phyloP scores from a whole-genome alignment of 2,113 vertebrate genomes.

The Pelobates fuscus region DNA sequence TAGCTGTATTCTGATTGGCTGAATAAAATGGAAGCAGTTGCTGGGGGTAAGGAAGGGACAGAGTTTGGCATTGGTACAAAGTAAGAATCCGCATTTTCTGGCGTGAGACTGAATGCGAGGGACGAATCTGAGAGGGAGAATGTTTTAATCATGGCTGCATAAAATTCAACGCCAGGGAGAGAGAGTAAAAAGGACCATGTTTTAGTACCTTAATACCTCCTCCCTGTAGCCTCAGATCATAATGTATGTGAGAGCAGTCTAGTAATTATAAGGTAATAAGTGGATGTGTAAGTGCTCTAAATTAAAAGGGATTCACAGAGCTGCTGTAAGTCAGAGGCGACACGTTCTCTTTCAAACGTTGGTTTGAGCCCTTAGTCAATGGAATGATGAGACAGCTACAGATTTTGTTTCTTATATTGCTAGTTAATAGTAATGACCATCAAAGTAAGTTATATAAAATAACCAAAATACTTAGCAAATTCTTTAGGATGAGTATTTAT shows the following conservation, averaged over 20 bases:
- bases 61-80: constrained; percentile 12
- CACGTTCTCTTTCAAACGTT: constrained; percentile 70
- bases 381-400: constrained; percentile 77
- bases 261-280: constrained; percentile 79
- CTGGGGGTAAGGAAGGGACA: constrained; percentile 12
- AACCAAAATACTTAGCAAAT: no score
- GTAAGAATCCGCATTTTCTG: constrained; percentile 24
- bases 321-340: constrained; percentile 72
- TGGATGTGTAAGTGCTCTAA: constrained; percentile 74
- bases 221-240: constrained; percentile 65
- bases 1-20: neutral
- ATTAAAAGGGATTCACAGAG: constrained; percentile 76
- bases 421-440: constrained; percentile 82
- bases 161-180: constrained; percentile 60
- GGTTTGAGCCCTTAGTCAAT: constrained; percentile 72
- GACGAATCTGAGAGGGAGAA: constrained; percentile 36
- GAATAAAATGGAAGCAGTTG: neutral
- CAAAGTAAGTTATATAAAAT: no score
- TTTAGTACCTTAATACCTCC: constrained; percentile 77
- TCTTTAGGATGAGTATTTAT: no score
- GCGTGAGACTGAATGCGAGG: constrained; percentile 20
- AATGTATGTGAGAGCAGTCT: constrained; percentile 69
- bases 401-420: constrained; percentile 87
- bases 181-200: constrained; percentile 60
- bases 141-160: constrained; percentile 59